Conservation (phyloP, 2,888 invertebrate species). For the Ophioninae sp. region DNA sequence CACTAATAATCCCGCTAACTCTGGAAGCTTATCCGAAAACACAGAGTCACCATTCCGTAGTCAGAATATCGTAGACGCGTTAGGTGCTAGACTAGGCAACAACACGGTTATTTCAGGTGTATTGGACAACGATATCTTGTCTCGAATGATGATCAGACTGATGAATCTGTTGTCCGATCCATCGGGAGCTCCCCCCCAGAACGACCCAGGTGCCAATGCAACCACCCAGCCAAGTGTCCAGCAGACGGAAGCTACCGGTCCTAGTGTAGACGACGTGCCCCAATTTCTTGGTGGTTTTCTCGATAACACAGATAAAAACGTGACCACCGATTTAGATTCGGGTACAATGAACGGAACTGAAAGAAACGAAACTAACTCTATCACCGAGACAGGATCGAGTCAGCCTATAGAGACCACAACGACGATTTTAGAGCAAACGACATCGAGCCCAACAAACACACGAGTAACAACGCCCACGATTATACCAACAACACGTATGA, state of each 20-base stretch:
- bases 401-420: constrained; percentile 38
- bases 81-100: constrained; percentile 49
- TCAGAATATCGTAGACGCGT: constrained; percentile 39
- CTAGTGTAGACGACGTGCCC: constrained; percentile 61
- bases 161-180: constrained; percentile 57
- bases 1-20: constrained; percentile 44
- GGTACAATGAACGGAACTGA: constrained; percentile 16
- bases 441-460: constrained; percentile 43
- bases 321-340: constrained; percentile 49
- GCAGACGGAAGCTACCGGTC: constrained; percentile 8
- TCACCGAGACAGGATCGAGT: constrained; percentile 15
- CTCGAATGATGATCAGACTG: constrained; percentile 63
- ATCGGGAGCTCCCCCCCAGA: constrained; percentile 19
- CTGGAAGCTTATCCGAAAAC: constrained; percentile 27
- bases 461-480: constrained; percentile 52
- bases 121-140: constrained; percentile 55
- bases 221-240: constrained; percentile 25
- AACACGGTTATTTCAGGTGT: constrained; percentile 37
- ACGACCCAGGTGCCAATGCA: neutral
- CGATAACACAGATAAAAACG: constrained; percentile 68
- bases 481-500: constrained; percentile 55
- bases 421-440: constrained; percentile 40
- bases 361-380: constrained; percentile 4
- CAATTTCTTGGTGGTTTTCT: constrained; percentile 69
- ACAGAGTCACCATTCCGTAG: constrained; percentile 42